These are phyloP conservation scores for Bugulina stolonifera DNA, from an alignment of 2,888 invertebrate genomes.

Conservation along the genomic window DNA sequence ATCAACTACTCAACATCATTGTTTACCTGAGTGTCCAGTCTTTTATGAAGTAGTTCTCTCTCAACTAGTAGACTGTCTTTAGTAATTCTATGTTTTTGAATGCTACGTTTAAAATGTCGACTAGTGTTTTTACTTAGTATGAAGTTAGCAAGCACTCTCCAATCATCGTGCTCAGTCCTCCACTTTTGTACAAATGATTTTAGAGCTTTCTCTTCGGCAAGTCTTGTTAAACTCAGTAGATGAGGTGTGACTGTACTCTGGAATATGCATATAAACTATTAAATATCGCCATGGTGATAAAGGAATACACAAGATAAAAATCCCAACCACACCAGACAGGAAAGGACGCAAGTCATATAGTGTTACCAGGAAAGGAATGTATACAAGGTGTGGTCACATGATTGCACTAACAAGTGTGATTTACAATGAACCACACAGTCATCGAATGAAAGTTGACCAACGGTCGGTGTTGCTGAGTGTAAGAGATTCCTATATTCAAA, in stretches of 20 bases:
- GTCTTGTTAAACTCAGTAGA: conserved; percentile 9
- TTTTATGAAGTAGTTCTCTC: conserved; percentile 14
- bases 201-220: conserved; percentile 8
- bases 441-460: too few relatives aligned
- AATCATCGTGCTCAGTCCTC: conserved; percentile 18
- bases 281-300: too few relatives aligned
- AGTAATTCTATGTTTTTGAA: conserved; percentile 10
- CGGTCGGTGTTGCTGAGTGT: too few relatives aligned
- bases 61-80: conserved; percentile 7
- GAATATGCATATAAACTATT: neutral
- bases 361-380: too few relatives aligned
- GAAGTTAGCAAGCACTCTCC: conserved; percentile 13
- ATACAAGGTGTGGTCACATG: too few relatives aligned
- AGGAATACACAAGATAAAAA: too few relatives aligned
- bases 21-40: conserved; percentile 6
- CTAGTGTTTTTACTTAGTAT: conserved; percentile 23
- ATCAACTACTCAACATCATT: too few relatives aligned
- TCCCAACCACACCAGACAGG: too few relatives aligned
- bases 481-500: too few relatives aligned
- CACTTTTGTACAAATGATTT: conserved; percentile 16
- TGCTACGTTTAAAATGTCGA: conserved; percentile 16
- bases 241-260: conserved; percentile 18
- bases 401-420: too few relatives aligned
- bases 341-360: too few relatives aligned
- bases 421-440: too few relatives aligned